phyloP scores from a whole-genome alignment of 2,888 invertebrate species.

The Nemotelus nigrinus region DNA sequence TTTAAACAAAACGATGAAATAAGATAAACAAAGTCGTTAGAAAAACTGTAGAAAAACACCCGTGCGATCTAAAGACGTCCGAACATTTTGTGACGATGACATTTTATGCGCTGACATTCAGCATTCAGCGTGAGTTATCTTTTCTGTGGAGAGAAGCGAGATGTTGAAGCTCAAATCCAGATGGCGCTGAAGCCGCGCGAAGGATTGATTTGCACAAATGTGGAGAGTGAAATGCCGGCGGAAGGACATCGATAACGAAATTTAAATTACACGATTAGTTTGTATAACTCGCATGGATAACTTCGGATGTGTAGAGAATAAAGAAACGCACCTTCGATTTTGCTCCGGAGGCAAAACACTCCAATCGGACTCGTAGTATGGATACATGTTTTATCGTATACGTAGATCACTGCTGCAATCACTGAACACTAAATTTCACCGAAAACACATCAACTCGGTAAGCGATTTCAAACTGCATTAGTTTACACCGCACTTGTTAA shows the following conservation, averaged over 20 bases:
- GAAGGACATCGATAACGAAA: background rate
- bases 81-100: slow-evolving; percentile 56
- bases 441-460: background rate
- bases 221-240: slow-evolving; percentile 12
- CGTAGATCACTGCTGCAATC: slow-evolving; percentile 81
- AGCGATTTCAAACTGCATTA: background rate
- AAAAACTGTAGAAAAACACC: slow-evolving; percentile 54
- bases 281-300: background rate
- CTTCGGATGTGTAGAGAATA: background rate
- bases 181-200: background rate
- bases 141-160: background rate
- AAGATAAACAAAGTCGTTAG: slow-evolving; percentile 48
- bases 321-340: slow-evolving; percentile 77
- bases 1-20: slow-evolving; percentile 48
- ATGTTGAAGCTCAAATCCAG: background rate
- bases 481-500: background rate
- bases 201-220: background rate
- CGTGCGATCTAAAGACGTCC: slow-evolving; percentile 51
- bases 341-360: slow-evolving; percentile 86
- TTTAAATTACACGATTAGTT: background rate
- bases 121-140: slow-evolving; percentile 8
- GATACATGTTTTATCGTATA: slow-evolving; percentile 69
- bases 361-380: slow-evolving; percentile 81
- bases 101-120: slow-evolving; percentile 51
- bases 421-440: background rate